phyloP scores from a whole-genome alignment of 2,797 vertebrate species.

The Tenualosa ilisha region DNA sequence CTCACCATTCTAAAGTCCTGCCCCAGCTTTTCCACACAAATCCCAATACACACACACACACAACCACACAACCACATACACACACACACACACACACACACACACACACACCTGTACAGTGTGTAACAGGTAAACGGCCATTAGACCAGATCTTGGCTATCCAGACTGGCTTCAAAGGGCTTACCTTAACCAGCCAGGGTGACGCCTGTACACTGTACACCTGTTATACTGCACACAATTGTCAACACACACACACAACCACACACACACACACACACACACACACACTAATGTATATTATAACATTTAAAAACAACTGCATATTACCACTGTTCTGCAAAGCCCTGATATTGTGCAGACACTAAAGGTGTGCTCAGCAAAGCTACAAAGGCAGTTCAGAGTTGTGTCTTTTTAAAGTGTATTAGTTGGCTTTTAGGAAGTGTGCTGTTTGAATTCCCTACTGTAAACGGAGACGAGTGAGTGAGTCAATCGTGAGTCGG shows the following conservation, averaged over 20 bases:
- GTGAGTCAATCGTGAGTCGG: background rate
- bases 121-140: slow-evolving; percentile 48
- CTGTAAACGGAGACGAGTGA: background rate
- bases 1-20: no score
- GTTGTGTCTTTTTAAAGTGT: background rate
- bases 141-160: slow-evolving; percentile 42
- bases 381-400: no score
- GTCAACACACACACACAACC: background rate
- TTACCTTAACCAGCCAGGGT: slow-evolving; percentile 14
- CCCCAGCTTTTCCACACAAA: background rate
- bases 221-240: background rate
- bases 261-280: background rate
- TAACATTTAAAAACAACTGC: no score
- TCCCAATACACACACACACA: background rate
- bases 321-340: no score
- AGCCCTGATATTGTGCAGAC: no score
- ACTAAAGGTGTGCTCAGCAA: no score
- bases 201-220: background rate
- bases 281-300: background rate
- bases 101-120: slow-evolving; percentile 40
- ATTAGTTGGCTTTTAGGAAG: background rate
- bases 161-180: slow-evolving; percentile 39
- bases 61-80: background rate
- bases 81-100: slow-evolving; percentile 9
- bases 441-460: background rate